Evolutionary conservation across 2,888 invertebrate species (phyloP), one percentile per base, ranked within the genome.

Genomic region (Cheiracanthium punctorium): DNA sequence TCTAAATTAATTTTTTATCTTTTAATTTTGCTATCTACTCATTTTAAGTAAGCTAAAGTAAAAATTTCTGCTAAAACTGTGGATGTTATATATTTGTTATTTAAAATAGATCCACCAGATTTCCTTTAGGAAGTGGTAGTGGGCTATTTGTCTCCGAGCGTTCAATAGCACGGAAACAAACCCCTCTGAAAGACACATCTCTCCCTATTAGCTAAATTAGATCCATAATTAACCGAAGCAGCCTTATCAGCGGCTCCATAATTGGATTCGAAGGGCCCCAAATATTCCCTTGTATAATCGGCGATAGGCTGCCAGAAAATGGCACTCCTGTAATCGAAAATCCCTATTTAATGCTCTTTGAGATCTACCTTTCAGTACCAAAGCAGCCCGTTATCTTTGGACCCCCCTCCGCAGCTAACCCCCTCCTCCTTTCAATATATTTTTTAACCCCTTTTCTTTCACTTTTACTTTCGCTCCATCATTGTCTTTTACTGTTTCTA

Each of bases 321-420:
- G 70, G 82, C 75, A 70, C 20, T 58, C 82, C 75, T 71, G 70
- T 82, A 75, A 82, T 82, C 82, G 75, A 82, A 82, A 82, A 75
- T 82, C 75, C 82, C 75, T 75, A 64, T 82, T 82, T 82, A 82
- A 82, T 75, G 70, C 75, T 70, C 82, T 81, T 81, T 81, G 69
- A 73, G 30, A 67, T 48, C 67, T 58, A 72, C 81, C 74, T 74
- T 69, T 75, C 75, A 73, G 69, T 64, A 82, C 69, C 82, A 75
- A 58, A 32, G 75, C 75, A 43, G 64, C 28, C 77, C 77, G 77
- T 82, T 82, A 82, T 85, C 80, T 85, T 58, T 79, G 67, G 20
- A 33, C 65, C 73, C 20, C 79, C 69, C 43, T 17, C 17, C 2
- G 2, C 2, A n/a, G n/a, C n/a, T n/a, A n/a, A 4, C 37, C 37